phyloP scores from a whole-genome alignment of 2,113 vertebrate species.

The Chloropsis cyanopogon region DNA sequence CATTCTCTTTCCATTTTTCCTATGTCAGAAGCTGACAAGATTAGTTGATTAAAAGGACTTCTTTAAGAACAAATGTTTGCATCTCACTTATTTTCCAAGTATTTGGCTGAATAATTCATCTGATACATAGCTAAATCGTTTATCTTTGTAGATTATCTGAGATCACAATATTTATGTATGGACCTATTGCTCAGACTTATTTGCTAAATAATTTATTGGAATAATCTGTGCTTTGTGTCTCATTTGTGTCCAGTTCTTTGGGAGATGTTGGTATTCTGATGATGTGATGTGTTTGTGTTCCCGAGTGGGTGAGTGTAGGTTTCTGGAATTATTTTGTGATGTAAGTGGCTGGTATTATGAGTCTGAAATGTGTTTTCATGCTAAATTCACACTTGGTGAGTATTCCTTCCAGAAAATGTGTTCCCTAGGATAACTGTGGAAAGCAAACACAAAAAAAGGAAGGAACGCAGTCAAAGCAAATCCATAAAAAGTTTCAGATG shows the following conservation, averaged over 20 bases:
- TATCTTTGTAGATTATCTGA: not conserved
- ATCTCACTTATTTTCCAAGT: constrained; percentile 13
- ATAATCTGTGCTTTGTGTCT: constrained; percentile 9
- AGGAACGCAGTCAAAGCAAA: constrained; percentile 36
- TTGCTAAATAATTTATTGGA: constrained; percentile 31
- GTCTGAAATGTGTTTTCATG: constrained; percentile 54
- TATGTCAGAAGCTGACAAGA: not conserved
- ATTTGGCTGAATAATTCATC: constrained; percentile 29
- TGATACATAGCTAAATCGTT: constrained; percentile 23
- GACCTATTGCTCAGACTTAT: constrained; percentile 22
- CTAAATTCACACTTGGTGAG: constrained; percentile 53
- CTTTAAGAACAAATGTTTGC: not conserved
- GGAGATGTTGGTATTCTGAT: constrained; percentile 23
- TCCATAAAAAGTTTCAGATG: constrained; percentile 13
- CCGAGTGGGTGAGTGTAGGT: constrained; percentile 31
- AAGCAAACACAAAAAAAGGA: constrained; percentile 37
- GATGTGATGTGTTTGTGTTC: constrained; percentile 43
- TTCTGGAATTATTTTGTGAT: constrained; percentile 47
- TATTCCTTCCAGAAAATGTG: constrained; percentile 47
- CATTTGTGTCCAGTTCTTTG: constrained; percentile 14
- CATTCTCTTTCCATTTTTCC: not conserved
- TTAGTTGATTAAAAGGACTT: constrained; percentile 10
- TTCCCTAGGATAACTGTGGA: constrained; percentile 47
- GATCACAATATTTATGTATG: constrained; percentile 29
- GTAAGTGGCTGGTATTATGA: constrained; percentile 35